phyloP scores from a whole-genome alignment of 2,113 vertebrate genomes.

The Rynchops niger region DNA sequence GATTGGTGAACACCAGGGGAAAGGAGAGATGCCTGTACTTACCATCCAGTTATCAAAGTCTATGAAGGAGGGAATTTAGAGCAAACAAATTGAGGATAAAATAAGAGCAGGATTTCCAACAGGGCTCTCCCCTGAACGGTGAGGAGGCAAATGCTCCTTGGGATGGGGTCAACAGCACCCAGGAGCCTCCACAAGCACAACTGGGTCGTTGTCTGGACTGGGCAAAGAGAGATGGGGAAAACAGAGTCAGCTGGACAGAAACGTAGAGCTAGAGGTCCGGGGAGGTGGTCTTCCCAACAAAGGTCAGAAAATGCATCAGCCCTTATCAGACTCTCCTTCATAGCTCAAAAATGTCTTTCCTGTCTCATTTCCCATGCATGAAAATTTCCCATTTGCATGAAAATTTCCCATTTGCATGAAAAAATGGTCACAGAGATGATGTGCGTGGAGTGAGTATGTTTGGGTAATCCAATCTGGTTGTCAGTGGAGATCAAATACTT shows the following conservation, averaged over 20 bases:
- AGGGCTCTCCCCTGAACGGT: background rate
- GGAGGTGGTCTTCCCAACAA: background rate
- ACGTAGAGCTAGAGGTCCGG: background rate
- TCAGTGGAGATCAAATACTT: background rate
- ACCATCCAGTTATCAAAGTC: background rate
- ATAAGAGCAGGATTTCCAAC: background rate
- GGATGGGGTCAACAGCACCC: background rate
- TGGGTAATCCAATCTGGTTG: background rate
- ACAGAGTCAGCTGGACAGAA: background rate
- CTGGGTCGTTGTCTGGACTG: fast-evolving
- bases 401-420: background rate
- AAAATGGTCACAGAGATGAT: background rate
- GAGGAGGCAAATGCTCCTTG: fast-evolving
- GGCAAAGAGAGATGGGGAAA: background rate
- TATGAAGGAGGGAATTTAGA: background rate
- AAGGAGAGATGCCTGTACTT: background rate
- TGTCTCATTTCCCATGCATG: background rate
- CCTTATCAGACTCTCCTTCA: background rate
- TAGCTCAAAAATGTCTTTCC: background rate
- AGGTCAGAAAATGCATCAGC: background rate
- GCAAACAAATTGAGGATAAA: background rate
- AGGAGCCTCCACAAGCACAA: background rate
- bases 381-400: background rate
- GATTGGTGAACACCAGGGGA: background rate
- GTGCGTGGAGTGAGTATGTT: background rate